phyloP scores from a whole-genome alignment of 2,113 vertebrate species.

The Eulemur macaco region DNA sequence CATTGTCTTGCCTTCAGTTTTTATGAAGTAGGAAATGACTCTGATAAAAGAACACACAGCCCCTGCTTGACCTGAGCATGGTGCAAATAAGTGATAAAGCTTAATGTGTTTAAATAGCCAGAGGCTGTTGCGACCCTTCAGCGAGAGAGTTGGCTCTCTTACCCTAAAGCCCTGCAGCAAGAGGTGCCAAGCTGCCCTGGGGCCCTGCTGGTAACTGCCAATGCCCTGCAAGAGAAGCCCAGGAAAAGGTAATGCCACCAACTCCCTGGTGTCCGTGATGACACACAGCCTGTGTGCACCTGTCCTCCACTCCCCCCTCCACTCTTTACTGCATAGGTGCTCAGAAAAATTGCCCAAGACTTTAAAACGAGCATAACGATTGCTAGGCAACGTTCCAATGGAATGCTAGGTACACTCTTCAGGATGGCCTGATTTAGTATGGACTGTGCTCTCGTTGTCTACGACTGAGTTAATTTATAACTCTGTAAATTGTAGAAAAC shows the following conservation, averaged over 20 bases:
- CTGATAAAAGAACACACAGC: constrained; percentile 49
- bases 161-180: not conserved
- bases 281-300: not conserved
- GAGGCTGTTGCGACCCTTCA: not conserved
- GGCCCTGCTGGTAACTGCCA: too few species aligned
- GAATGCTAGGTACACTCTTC: not conserved
- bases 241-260: not conserved
- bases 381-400: not conserved
- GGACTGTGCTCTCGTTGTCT: not conserved
- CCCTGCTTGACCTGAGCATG: constrained; percentile 47
- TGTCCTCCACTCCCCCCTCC: not conserved
- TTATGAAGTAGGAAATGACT: constrained; percentile 64
- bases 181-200: not conserved
- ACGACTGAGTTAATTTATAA: not conserved
- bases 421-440: not conserved
- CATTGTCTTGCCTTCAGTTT: constrained; percentile 46
- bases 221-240: not conserved
- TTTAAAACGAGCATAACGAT: not conserved
- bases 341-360: not conserved
- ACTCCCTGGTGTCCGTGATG: not conserved
- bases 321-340: not conserved
- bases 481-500: not conserved
- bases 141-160: not conserved
- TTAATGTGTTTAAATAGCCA: not conserved
- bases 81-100: constrained; percentile 58